Conservation (phyloP, 2,797 vertebrate species). For the Paratrypauchen microcephalus region DNA sequence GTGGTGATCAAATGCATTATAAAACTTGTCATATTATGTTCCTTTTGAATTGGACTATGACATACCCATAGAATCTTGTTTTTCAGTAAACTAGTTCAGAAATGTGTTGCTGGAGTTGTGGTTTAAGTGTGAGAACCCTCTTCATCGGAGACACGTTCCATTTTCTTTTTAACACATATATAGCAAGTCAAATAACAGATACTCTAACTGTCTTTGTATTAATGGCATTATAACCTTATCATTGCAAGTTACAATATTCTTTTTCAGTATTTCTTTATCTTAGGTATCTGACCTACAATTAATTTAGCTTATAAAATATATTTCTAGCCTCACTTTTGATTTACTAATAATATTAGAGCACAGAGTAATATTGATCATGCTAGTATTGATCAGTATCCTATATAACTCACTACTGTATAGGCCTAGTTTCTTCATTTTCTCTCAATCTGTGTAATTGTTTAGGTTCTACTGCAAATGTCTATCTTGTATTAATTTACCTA, state of each 20-base stretch:
- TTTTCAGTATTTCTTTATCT: neutral
- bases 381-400: conserved; percentile 24
- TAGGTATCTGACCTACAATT: neutral
- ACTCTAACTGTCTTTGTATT: neutral
- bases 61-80: neutral
- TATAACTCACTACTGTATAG: conserved; percentile 29
- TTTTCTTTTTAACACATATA: neutral
- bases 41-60: neutral
- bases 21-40: neutral
- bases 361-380: conserved; percentile 1
- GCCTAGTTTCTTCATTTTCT: neutral
- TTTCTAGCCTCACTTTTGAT: neutral
- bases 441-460: conserved; percentile 3
- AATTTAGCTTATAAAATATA: neutral
- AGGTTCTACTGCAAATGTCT: neutral
- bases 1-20: neutral
- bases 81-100: neutral
- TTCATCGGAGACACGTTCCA: neutral
- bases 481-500: neutral
- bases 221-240: neutral
- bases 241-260: neutral
- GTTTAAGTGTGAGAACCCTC: neutral
- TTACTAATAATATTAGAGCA: neutral
- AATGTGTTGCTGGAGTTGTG: neutral
- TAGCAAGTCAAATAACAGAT: neutral